Percentiles rank a stretch among this genome's conserved stretches.
Evolutionary conservation across 2,888 invertebrate species (phyloP).

Genomic region (Drosophila borealis): DNA sequence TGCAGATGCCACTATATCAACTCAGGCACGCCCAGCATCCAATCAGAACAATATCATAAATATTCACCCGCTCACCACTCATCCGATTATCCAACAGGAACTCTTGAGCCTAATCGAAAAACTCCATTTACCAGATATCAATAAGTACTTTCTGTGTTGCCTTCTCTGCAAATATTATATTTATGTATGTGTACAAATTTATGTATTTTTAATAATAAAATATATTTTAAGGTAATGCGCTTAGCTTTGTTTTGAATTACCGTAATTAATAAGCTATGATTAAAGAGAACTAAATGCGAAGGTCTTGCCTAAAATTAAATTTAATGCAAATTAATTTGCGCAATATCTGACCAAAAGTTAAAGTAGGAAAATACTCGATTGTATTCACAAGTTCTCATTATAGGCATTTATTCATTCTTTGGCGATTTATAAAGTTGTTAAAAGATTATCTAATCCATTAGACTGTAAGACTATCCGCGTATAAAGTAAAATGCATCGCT

Average conservation of each 20-base stretch:
- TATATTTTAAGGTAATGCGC: constrained; percentile 46
- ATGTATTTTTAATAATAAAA: constrained; percentile 61
- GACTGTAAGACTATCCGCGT: no score
- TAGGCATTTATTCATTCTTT: no score
- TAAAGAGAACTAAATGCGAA: no score
- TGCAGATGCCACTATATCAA: constrained; percentile 47
- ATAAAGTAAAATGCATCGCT: no score
- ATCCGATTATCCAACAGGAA: constrained; percentile 10
- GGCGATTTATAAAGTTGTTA: no score
- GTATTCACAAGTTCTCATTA: no score
- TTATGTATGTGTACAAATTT: constrained; percentile 74
- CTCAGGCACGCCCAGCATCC: constrained; percentile 67
- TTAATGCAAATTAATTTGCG: no score
- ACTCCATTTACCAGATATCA: constrained; percentile 17
- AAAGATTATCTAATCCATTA: no score
- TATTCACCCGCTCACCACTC: constrained; percentile 1
- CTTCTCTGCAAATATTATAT: constrained; percentile 57
- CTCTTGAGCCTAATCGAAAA: constrained; percentile 18
- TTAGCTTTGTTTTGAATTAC: neutral
- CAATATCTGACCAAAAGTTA: no score
- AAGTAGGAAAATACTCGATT: neutral
- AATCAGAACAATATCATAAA: constrained; percentile 28
- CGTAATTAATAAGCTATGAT: no score
- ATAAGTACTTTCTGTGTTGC: constrained; percentile 37
- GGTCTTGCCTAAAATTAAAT: no score